phyloP scores from a whole-genome alignment of 2,888 invertebrate genomes.

The Yponomeuta plumbellus region DNA sequence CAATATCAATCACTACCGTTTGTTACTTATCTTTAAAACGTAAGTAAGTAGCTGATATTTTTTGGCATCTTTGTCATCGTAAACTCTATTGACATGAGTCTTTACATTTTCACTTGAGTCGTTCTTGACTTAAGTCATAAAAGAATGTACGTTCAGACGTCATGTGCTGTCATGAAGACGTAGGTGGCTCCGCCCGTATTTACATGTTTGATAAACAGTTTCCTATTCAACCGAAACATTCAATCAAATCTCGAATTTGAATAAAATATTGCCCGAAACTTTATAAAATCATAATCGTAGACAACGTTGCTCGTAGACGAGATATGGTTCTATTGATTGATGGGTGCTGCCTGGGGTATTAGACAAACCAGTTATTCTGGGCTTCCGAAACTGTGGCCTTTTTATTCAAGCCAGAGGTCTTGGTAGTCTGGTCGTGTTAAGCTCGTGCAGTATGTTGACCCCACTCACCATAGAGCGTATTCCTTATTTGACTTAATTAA shows the following conservation, averaged over 20 bases:
- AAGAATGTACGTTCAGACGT: too few species aligned
- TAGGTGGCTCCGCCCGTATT: slow-evolving; percentile 1
- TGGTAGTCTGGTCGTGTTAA: slow-evolving; percentile 40
- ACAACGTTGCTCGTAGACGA: slow-evolving; percentile 57
- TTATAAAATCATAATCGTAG: slow-evolving; percentile 69
- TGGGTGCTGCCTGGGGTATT: slow-evolving; percentile 59
- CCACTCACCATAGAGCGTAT: slow-evolving; percentile 48
- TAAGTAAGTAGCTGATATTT: too few species aligned
- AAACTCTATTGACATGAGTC: too few species aligned
- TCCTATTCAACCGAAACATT: slow-evolving; percentile 47
- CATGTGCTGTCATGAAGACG: not conserved
- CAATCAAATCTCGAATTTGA: slow-evolving; percentile 69
- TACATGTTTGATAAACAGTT: slow-evolving; percentile 16
- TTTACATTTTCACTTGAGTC: too few species aligned
- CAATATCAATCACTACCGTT: too few species aligned
- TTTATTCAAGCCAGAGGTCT: slow-evolving; percentile 20
- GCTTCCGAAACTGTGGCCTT: slow-evolving; percentile 24
- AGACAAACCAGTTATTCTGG: slow-evolving; percentile 34
- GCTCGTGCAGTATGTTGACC: slow-evolving; percentile 63
- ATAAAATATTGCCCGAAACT: slow-evolving; percentile 70
- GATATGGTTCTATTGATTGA: slow-evolving; percentile 76
- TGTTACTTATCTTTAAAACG: too few species aligned
- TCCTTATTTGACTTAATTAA: slow-evolving; percentile 70
- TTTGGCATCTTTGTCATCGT: too few species aligned
- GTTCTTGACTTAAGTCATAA: too few species aligned